A percentile compares a stretch with the other conserved stretches of the same genome.
phyloP scores from a whole-genome alignment of 2,888 invertebrate species.

The Phaonia tiefii region DNA sequence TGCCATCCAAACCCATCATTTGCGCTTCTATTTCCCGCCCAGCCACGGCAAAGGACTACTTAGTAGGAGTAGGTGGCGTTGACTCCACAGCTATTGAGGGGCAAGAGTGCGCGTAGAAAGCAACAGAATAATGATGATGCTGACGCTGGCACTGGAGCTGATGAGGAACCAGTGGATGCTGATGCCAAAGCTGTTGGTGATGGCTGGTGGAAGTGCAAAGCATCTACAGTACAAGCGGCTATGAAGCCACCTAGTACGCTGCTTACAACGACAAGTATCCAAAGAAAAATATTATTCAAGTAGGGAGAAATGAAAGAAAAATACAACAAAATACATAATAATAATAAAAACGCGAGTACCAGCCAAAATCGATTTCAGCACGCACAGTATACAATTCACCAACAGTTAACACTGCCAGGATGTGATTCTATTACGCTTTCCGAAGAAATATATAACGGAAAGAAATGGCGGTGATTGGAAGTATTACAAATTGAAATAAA shows the following conservation, averaged over 20 bases:
- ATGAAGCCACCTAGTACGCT: constrained; percentile 43
- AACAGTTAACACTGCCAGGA: constrained; percentile 14
- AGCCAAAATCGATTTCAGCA: constrained; percentile 65
- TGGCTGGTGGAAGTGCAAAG: neutral
- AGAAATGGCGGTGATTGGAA: too few species aligned
- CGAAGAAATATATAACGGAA: too few species aligned
- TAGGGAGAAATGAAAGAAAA: neutral
- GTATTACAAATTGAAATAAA: too few species aligned
- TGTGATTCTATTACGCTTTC: neutral
- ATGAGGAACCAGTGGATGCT: constrained; percentile 10
- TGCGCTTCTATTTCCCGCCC: neutral
- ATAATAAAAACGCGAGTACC: constrained; percentile 58
- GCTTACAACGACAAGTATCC: constrained; percentile 40
- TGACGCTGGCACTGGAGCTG: constrained; percentile 1
- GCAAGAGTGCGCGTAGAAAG: constrained; percentile 2
- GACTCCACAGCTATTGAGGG: neutral
- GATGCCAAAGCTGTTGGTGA: neutral
- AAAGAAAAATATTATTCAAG: constrained; percentile 48
- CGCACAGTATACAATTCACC: constrained; percentile 47
- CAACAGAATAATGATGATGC: constrained; percentile 31
- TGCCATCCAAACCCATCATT: constrained; percentile 55
- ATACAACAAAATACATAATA: constrained; percentile 31
- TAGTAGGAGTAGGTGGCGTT: neutral
- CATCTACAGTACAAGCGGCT: constrained; percentile 14
- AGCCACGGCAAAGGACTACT: neutral